Conservation (phyloP, 2,888 invertebrate species). For the Ametastegia equiseti region DNA sequence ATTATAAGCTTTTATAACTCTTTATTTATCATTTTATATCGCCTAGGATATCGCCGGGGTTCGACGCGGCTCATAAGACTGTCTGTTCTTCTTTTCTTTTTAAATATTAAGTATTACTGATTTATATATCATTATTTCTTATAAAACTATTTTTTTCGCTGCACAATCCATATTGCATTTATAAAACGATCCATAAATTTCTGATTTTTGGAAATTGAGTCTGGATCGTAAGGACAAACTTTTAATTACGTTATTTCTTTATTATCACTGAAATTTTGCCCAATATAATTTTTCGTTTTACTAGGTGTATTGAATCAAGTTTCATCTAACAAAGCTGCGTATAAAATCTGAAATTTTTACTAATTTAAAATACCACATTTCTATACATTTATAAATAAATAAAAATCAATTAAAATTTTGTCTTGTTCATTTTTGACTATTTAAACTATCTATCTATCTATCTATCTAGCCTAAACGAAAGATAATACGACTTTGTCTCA, state of each 20-base stretch:
- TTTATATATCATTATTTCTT: background rate
- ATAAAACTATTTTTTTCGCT: background rate
- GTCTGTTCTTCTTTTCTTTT: background rate
- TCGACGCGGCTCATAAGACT: conserved; percentile 13
- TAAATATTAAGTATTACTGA: background rate
- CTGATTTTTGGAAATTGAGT: background rate
- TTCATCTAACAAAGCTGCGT: background rate
- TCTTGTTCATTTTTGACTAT: background rate
- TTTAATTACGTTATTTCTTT: background rate
- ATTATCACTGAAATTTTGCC: background rate
- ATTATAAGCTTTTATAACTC: conserved; percentile 53
- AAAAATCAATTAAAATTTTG: background rate
- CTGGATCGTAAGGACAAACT: background rate
- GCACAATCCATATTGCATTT: conserved; percentile 2
- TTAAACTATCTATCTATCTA: background rate
- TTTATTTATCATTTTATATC: background rate
- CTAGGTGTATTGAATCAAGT: background rate
- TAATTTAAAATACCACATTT: background rate
- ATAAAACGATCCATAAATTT: background rate
- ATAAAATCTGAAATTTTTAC: conserved; percentile 1
- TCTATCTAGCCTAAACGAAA: conserved; percentile 19
- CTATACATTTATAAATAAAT: conserved; percentile 15
- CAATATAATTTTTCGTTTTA: background rate
- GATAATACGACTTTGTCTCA: conserved; percentile 41
- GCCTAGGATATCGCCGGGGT: background rate